Evolutionary conservation across 2,888 invertebrate species (phyloP), one percentile per base, ranked within the genome.

Genomic region (Megaustenia siamemsis): DNA sequence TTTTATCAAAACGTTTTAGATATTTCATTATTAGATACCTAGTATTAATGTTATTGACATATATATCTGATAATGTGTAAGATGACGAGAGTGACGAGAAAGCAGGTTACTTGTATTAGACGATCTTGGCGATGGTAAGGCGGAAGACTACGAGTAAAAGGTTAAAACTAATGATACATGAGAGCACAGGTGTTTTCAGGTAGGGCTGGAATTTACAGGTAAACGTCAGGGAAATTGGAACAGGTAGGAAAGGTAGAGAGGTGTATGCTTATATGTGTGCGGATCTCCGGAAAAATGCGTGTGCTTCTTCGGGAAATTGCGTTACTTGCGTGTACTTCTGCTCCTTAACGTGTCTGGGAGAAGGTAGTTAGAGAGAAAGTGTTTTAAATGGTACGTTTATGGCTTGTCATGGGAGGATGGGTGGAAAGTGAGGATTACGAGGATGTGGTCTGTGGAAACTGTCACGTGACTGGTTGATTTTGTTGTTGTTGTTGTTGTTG

Each of bases 131-230:
- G n/a, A n/a, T 45, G 40, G 45, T 56, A 56, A 40, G 21, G 21
- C 21, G 38, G 45, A 28, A 45, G n/a, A 21, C 18, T 18, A 21
- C 0, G 75, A 66, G 45, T 43, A 35, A 28, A 80, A 32, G 66
- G 43, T 73, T 82, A 32, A 60, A 38, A 2, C 60, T 73, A 56
- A 60, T 38, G 49, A 40, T 60, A 71, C 28, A n/a, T 40, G 35
- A 24, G 24, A 38, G 15, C 12, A 10, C 56, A 40, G 38, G n/a
- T 63, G 63, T 63, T 63, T 63, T 63, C 28, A 32, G 32, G 63
- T 32, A 6, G 6, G 63, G 28, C 28, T 32, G 63, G 63, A 32
- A 63, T 28, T 12, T 32, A 32, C 63, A 63, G 63, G 63, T 63
- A 63, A 63, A 63, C 63, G 63, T 63, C 32, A 32, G 63, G 32